Conservation (phyloP, 2,888 invertebrate genomes). For the Lamproptera curius region DNA sequence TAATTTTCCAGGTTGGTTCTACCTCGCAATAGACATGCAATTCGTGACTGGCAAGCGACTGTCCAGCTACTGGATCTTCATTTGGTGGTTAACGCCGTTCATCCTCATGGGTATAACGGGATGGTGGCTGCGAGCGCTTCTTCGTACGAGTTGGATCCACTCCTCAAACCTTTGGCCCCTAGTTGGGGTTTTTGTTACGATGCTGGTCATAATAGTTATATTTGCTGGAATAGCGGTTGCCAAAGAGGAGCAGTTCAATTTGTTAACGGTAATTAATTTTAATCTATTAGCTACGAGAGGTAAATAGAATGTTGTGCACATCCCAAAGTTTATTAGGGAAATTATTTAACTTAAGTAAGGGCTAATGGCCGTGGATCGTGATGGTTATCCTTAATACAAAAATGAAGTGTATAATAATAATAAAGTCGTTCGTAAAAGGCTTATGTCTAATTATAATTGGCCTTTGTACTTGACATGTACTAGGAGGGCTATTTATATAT, state of each 20-base stretch:
- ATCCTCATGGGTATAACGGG: conserved; percentile 55
- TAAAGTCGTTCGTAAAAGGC: too few species aligned
- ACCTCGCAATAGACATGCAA: conserved; percentile 59
- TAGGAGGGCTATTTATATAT: too few species aligned
- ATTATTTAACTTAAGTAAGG: too few species aligned
- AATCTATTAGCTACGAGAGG: too few species aligned
- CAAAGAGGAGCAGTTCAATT: conserved; percentile 69
- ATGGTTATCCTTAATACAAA: too few species aligned
- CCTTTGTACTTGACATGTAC: too few species aligned
- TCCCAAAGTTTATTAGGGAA: too few species aligned
- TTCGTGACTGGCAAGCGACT: conserved; percentile 61
- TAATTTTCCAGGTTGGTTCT: conserved; percentile 64
- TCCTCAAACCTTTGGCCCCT: conserved; percentile 55
- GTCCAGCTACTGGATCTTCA: conserved; percentile 54
- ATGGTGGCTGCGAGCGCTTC: conserved; percentile 62
- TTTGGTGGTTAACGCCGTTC: conserved; percentile 58
- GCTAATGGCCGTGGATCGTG: too few species aligned
- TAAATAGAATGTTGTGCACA: too few species aligned
- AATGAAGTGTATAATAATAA: too few species aligned
- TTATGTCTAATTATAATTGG: too few species aligned
- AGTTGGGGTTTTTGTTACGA: conserved; percentile 48
- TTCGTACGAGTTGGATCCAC: conserved; percentile 45
- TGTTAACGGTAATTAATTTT: conserved; percentile 48
- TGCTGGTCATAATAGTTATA: conserved; percentile 54
- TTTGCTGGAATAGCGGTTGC: conserved; percentile 62